Evolutionary conservation across 2,113 vertebrate genomes (phyloP).

Genomic region (Macrotus californicus): DNA sequence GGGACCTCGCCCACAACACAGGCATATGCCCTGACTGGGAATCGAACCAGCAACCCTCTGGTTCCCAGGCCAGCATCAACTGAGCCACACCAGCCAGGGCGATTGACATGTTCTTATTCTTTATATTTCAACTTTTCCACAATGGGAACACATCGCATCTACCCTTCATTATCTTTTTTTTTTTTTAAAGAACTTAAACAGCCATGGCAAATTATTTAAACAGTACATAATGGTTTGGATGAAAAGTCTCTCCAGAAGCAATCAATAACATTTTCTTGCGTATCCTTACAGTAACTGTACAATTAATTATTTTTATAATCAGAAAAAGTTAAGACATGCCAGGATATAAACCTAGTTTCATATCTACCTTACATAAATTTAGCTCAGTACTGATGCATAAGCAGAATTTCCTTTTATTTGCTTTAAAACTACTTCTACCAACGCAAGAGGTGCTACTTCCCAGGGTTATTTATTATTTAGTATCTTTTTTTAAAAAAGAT

Average conservation of each 20-base stretch:
- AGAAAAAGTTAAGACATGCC: not conserved
- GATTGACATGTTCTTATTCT: not conserved
- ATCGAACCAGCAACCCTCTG: too few species aligned
- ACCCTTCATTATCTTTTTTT: not conserved
- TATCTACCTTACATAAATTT: not conserved
- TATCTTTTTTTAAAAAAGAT: too few species aligned
- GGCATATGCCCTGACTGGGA: too few species aligned
- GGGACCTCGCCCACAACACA: too few species aligned
- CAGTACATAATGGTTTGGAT: not conserved
- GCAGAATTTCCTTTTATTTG: not conserved
- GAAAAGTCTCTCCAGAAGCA: not conserved
- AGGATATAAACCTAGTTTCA: not conserved
- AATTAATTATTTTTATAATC: not conserved
- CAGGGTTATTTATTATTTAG: too few species aligned
- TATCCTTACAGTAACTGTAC: not conserved
- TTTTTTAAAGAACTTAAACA: not conserved
- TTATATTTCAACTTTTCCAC: not conserved
- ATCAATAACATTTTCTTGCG: constrained; percentile 3
- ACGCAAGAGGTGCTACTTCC: not conserved
- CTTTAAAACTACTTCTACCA: constrained; percentile 13
- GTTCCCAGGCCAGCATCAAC: too few species aligned
- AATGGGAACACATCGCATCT: not conserved
- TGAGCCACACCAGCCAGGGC: too few species aligned
- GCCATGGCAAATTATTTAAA: not conserved
- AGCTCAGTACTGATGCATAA: not conserved